A percentile compares a stretch with the other conserved stretches of the same genome.
These are phyloP conservation scores for Oreotrochilus melanogaster DNA, from an alignment of 2,113 vertebrate species.

Conservation along the genomic window DNA sequence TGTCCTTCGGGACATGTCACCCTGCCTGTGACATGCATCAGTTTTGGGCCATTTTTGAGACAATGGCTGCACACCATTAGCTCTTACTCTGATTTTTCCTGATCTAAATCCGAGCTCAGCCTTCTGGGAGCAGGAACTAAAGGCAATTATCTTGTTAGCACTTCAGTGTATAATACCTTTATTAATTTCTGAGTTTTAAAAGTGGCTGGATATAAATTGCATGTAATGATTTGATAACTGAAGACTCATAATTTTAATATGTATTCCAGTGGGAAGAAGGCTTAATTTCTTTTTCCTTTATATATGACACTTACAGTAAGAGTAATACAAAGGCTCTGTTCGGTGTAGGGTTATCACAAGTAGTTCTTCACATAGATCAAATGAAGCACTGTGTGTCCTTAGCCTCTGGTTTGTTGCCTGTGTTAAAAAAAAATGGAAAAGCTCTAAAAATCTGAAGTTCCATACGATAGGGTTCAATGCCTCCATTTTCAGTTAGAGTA, in stretches of 20 bases:
- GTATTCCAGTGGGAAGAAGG: not conserved
- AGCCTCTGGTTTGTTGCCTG: not conserved
- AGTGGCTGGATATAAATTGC: not conserved
- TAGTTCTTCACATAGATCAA: not conserved
- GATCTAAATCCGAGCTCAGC: not conserved
- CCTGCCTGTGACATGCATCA: fast-evolving
- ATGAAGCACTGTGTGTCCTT: not conserved
- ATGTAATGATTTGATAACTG: not conserved
- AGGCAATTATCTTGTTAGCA: not conserved
- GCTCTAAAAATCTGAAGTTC: not conserved
- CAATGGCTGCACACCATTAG: fast-evolving
- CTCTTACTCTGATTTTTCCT: not conserved
- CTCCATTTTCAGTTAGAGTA: slow-evolving; percentile 33
- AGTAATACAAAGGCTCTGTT: not conserved
- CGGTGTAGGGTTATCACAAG: not conserved
- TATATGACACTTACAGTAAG: not conserved
- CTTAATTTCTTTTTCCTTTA: not conserved
- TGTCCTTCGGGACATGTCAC: not conserved
- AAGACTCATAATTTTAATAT: not conserved
- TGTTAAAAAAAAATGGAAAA: not conserved
- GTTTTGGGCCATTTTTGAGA: not conserved
- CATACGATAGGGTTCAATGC: not conserved
- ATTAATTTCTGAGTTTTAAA: not conserved
- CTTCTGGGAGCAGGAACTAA: not conserved
- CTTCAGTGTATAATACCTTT: not conserved